phyloP scores from a whole-genome alignment of 2,797 vertebrate genomes.

The Miopithecus talapoin region DNA sequence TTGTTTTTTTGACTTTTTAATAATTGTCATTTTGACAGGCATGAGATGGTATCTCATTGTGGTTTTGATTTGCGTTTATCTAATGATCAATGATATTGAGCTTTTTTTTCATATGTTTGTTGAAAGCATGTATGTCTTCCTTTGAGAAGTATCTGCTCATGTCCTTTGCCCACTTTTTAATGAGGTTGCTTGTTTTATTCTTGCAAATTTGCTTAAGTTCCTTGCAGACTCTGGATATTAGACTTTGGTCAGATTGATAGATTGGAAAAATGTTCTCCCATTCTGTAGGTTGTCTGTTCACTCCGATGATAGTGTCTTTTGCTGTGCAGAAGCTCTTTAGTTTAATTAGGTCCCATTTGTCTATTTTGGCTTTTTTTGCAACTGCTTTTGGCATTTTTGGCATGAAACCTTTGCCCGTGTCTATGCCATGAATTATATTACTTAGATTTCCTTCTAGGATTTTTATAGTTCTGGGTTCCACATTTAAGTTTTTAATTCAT shows the following conservation, averaged over 20 bases:
- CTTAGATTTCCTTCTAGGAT: neutral
- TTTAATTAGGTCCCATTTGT: neutral
- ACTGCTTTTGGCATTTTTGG: neutral
- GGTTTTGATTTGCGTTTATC: neutral
- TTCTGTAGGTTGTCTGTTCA: neutral
- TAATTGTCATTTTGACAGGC: neutral
- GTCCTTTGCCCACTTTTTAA: neutral
- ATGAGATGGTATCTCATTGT: neutral
- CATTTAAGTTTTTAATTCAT: neutral
- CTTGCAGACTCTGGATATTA: neutral
- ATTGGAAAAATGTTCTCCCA: neutral
- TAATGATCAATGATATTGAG: neutral
- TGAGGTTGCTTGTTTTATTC: neutral
- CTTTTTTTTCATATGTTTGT: neutral
- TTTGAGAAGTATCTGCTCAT: neutral
- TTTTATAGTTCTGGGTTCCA: neutral
- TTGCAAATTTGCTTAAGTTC: neutral
- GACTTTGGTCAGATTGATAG: neutral
- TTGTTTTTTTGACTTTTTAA: neutral
- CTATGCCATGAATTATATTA: neutral
- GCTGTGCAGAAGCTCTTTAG: neutral
- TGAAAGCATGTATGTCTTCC: neutral
- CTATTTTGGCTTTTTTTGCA: neutral
- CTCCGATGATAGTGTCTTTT: neutral
- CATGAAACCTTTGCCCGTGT: neutral